phyloP scores from a whole-genome alignment of 1,140 invertebrate species.

The Riptortus pedestris region DNA sequence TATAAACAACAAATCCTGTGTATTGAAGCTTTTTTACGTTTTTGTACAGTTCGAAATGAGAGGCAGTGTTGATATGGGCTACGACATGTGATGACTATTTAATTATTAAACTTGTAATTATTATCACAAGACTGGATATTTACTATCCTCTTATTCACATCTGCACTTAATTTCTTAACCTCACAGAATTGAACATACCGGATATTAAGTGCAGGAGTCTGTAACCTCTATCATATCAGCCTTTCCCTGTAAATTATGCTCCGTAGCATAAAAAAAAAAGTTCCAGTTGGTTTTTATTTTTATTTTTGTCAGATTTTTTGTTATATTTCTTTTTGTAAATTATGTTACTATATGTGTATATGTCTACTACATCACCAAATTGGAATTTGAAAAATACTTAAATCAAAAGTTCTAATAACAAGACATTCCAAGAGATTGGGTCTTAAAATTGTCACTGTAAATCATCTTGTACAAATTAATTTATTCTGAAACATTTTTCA shows the following conservation, averaged over 20 bases:
- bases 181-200: neutral
- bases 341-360: conserved; percentile 18
- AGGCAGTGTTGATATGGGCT: conserved; percentile 23
- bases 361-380: conserved; percentile 10
- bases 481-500: conserved; percentile 9
- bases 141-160: conserved; percentile 7
- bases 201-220: conserved; percentile 16
- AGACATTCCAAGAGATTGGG: conserved; percentile 13
- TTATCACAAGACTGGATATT: neutral
- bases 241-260: conserved; percentile 6
- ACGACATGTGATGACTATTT: conserved; percentile 7
- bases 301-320: neutral
- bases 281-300: conserved; percentile 16
- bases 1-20: conserved; percentile 15
- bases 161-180: conserved; percentile 9
- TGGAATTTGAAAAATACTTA: conserved; percentile 8
- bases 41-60: conserved; percentile 19
- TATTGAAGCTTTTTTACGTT: conserved; percentile 11
- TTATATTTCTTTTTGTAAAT: neutral
- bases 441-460: conserved; percentile 13
- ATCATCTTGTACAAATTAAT: conserved; percentile 17
- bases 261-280: conserved; percentile 7
- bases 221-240: conserved; percentile 24
- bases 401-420: conserved; percentile 4
- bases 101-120: neutral